Percentiles rank a stretch among this genome's conserved stretches.
phyloP scores from a whole-genome alignment of 2,797 vertebrate species.

The Alcedo atthis region DNA sequence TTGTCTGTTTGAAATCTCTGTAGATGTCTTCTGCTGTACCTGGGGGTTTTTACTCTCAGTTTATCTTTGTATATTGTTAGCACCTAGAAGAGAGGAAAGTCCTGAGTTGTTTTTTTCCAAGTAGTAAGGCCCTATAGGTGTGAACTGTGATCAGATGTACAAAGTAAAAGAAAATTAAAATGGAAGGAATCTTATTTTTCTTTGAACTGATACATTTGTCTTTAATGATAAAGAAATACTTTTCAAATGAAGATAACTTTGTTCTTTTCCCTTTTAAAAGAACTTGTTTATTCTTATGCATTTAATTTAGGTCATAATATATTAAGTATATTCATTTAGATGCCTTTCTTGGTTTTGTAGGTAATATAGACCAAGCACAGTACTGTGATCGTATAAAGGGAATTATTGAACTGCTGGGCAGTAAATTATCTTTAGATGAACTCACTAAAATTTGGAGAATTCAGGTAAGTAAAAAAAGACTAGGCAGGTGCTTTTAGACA shows the following conservation, averaged over 20 bases:
- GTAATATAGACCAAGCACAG: constrained; percentile 98
- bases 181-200: neutral
- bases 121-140: neutral
- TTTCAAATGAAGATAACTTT: neutral
- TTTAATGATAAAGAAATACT: neutral
- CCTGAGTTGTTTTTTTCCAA: neutral
- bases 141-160: neutral
- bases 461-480: constrained; percentile 81
- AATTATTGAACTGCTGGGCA: constrained; percentile 98
- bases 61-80: neutral
- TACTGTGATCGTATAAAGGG: constrained; percentile 99
- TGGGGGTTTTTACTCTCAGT: neutral
- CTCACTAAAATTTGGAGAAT: constrained; percentile 99
- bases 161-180: neutral
- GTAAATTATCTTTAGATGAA: constrained; percentile 96
- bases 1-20: neutral
- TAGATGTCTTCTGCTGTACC: neutral
- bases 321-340: neutral
- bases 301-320: neutral
- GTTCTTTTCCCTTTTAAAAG: neutral
- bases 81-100: neutral
- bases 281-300: neutral
- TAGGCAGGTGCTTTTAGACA: neutral
- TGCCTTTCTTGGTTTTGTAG: constrained; percentile 74
- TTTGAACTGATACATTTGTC: neutral